Conservation (phyloP, 2,888 invertebrate genomes). For the Bursaphelenchus okinawaensis region DNA sequence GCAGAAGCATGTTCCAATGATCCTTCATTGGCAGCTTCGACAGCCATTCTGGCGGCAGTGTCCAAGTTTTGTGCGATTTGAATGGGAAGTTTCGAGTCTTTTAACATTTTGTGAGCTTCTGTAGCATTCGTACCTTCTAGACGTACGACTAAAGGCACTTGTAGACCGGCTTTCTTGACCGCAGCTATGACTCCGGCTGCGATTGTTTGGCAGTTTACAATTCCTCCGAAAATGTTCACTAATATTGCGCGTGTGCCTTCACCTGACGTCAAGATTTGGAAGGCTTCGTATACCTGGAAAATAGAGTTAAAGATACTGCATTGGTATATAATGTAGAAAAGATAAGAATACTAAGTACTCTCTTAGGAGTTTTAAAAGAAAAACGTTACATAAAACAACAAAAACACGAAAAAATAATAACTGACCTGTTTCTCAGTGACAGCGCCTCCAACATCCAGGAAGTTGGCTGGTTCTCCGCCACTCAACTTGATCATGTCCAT, state of each 20-base stretch:
- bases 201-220: slow-evolving; percentile 94
- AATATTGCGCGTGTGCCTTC: slow-evolving; percentile 73
- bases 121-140: slow-evolving; percentile 71
- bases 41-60: slow-evolving; percentile 84
- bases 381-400: not conserved
- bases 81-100: slow-evolving; percentile 77
- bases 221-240: slow-evolving; percentile 97
- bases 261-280: slow-evolving; percentile 77
- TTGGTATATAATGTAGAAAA: too few relatives aligned
- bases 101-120: slow-evolving; percentile 75
- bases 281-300: slow-evolving; percentile 72
- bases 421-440: slow-evolving; percentile 88
- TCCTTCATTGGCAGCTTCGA: slow-evolving; percentile 58
- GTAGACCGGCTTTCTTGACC: slow-evolving; percentile 72
- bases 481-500: slow-evolving; percentile 97
- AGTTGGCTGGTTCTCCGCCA: slow-evolving; percentile 94
- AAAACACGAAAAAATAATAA: not conserved
- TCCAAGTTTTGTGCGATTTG: slow-evolving; percentile 78
- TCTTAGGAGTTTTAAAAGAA: too few relatives aligned
- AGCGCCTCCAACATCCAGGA: slow-evolving; percentile 91
- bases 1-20: too few relatives aligned
- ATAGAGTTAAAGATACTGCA: too few relatives aligned
- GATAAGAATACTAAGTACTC: too few relatives aligned
- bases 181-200: slow-evolving; percentile 95
- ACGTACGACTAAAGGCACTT: slow-evolving; percentile 66